Conservation (phyloP, 2,113 vertebrate genomes). For the Anser cygnoides region DNA sequence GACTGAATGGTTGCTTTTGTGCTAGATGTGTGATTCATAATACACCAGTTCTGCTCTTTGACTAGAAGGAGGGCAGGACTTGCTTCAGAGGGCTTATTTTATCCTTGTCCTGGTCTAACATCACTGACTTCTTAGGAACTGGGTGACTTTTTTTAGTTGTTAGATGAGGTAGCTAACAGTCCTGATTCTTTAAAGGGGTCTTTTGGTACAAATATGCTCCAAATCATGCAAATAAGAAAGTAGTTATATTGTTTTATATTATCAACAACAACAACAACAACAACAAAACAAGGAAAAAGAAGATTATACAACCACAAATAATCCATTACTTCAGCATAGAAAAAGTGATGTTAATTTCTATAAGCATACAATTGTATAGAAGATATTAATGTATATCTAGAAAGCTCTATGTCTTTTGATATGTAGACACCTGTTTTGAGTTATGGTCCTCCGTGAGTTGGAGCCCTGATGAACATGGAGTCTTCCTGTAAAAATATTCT, state of each 20-base stretch:
- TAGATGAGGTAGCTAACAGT: not conserved
- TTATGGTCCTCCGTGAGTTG: not conserved
- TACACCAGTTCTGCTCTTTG: constrained; percentile 9
- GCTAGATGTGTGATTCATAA: constrained; percentile 54
- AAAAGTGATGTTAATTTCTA: not conserved
- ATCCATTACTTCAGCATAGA: not conserved
- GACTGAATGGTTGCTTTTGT: constrained; percentile 58
- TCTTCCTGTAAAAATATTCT: not conserved
- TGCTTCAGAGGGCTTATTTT: constrained; percentile 39
- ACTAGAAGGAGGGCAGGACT: constrained; percentile 26
- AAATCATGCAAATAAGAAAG: not conserved
- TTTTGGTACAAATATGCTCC: not conserved
- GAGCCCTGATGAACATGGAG: not conserved
- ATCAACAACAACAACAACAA: not conserved
- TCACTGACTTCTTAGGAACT: not conserved
- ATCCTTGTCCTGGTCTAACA: not conserved
- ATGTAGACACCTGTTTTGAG: not conserved
- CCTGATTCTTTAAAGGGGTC: not conserved
- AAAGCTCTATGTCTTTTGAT: not conserved
- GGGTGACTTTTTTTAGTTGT: not conserved
- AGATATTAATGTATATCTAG: not conserved
- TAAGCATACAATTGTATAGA: not conserved
- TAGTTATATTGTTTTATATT: not conserved
- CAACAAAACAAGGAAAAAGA: not conserved
- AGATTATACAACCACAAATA: not conserved